Percentiles rank a stretch among this genome's conserved stretches.
These are phyloP conservation scores for Anas georgica DNA, from an alignment of 2,797 vertebrate genomes.

Conservation along the genomic window DNA sequence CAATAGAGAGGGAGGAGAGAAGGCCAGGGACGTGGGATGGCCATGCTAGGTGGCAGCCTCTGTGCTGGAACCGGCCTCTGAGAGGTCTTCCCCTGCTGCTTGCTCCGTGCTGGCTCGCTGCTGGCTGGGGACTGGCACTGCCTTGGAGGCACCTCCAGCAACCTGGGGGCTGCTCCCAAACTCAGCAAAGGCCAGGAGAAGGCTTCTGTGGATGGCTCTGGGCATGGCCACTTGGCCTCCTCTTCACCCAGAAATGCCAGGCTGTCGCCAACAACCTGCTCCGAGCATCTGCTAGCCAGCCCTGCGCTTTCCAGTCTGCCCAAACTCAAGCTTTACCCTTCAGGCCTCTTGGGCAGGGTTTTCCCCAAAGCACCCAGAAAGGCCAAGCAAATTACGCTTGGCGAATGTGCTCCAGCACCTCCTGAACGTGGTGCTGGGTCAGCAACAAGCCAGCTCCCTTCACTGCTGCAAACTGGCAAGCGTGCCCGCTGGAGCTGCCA, in stretches of 20 bases:
- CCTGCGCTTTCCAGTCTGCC: background rate
- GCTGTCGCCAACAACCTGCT: background rate
- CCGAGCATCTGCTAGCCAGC: background rate
- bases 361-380: background rate
- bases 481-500: background rate
- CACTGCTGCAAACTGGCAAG: too few species aligned
- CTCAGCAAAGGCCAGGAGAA: background rate
- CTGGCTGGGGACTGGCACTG: background rate
- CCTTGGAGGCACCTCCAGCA: background rate
- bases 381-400: background rate
- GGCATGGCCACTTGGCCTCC: background rate
- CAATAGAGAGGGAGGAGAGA: background rate
- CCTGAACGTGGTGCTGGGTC: background rate
- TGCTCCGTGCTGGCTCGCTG: background rate
- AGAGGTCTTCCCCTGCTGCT: background rate
- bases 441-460: background rate
- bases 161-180: background rate
- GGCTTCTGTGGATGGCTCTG: fast-evolving
- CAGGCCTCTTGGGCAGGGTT: background rate
- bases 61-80: fast-evolving
- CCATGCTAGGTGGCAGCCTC: fast-evolving
- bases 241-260: background rate
- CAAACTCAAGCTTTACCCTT: background rate
- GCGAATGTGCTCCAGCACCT: fast-evolving
- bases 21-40: fast-evolving